Evolutionary conservation across 2,888 invertebrate genomes (phyloP), one percentile per base, ranked within the genome.

Genomic region (Hecatera dysodea): DNA sequence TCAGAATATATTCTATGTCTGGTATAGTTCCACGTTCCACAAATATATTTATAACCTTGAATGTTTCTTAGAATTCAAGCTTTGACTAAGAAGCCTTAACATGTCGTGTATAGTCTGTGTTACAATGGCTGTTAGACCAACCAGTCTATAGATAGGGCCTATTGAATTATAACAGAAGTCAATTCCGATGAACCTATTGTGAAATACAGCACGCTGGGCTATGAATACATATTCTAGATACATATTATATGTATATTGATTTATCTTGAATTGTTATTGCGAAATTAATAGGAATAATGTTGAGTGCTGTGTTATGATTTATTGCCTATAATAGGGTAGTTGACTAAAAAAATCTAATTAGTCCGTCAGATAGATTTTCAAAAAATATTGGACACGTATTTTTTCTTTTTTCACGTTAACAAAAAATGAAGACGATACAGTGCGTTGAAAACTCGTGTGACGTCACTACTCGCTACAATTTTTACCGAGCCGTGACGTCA

Each of bases 181-280:
- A 44, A 63, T 74, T 53, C 53, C n/a, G 39, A 33, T 27, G 46
- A 53, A 44, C 27, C 55, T 66, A 66, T 78, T 78, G 73, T 74
- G 65, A 36, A 73, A 78, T 63, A 22, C 42, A 22, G 53, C 46
- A 12, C 57, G n/a, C 46, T 48, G 42, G 33, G 11, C 61, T 67
- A 55, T 50, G 24, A 50, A 66, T 60, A 59, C 42, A 1, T 15
- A 44, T 33, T 17, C n/a, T 56, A 8, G 2, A 24, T 42, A 33
- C 17, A 17, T 42, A 8, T 44, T 42, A 8, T 44, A 39, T 12
- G 19, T 19, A 44, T 19, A 4, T 44, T 19, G 7, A n/a, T 50
- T 33, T 57, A 24, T n/a, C 24, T 50, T n/a, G 42, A 24, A 33
- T 24, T 27, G n/a, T 50, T 36, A 27, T 42, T 27, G 46, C 22